phyloP scores from a whole-genome alignment of 1,140 invertebrate genomes.

The Macrocentrus cingulum region DNA sequence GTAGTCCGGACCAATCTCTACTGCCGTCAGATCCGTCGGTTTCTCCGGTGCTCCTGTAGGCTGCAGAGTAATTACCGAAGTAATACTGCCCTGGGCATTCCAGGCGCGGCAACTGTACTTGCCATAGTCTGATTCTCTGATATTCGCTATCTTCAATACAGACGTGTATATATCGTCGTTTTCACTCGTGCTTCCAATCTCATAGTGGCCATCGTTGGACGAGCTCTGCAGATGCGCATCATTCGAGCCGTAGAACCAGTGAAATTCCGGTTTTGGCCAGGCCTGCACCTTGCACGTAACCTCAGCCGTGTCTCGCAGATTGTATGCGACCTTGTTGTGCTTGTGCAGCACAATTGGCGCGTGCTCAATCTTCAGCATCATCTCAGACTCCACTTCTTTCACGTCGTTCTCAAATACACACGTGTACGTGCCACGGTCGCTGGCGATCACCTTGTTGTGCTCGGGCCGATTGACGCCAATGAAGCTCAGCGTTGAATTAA shows the following conservation, averaged over 20 bases:
- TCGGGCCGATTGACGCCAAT: conserved; percentile 72
- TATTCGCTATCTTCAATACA: conserved; percentile 73
- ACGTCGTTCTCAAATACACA: conserved; percentile 90
- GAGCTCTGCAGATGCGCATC: conserved; percentile 71
- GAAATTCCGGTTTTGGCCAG: conserved; percentile 88
- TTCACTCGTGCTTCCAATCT: conserved; percentile 77
- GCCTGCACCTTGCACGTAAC: conserved; percentile 87
- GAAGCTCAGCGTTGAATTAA: conserved; percentile 82
- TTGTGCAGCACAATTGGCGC: conserved; percentile 81
- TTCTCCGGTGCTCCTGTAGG: conserved; percentile 82
- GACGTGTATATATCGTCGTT: conserved; percentile 86
- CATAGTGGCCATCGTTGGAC: conserved; percentile 80
- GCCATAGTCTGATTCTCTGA: conserved; percentile 81
- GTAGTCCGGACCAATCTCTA: conserved; percentile 73
- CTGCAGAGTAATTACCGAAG: conserved; percentile 77
- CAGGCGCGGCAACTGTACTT: conserved; percentile 85
- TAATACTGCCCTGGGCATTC: conserved; percentile 75
- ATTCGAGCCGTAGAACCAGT: conserved; percentile 83
- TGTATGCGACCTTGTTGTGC: conserved; percentile 87
- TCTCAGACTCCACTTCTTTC: conserved; percentile 79
- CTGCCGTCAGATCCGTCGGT: conserved; percentile 70
- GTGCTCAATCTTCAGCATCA: conserved; percentile 89
- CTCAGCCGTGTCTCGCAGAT: conserved; percentile 79
- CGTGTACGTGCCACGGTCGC: conserved; percentile 83
- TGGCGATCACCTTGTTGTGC: conserved; percentile 75